phyloP scores from a whole-genome alignment of 2,113 vertebrate genomes.

The Tursiops truncatus region DNA sequence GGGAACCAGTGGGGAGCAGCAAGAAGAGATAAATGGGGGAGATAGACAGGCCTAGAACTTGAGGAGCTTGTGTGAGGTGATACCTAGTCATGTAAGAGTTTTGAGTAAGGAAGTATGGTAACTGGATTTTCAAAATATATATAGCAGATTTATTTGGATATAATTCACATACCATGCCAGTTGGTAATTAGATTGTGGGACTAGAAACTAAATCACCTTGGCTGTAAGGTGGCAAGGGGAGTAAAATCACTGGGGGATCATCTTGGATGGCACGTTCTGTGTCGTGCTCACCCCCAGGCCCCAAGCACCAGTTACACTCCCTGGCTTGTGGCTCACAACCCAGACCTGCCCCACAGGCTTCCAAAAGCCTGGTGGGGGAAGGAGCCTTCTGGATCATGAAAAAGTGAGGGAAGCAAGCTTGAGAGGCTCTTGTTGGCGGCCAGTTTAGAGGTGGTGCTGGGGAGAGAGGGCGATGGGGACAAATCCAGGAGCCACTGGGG shows the following conservation, averaged over 20 bases:
- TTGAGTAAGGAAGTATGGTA: neutral
- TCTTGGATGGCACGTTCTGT: neutral
- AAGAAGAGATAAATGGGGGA: neutral
- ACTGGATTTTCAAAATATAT: neutral
- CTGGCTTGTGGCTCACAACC: neutral
- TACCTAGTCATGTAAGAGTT: neutral
- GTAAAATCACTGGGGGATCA: neutral
- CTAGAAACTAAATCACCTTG: constrained; percentile 18
- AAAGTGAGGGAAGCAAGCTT: too few relatives aligned
- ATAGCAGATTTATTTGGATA: neutral
- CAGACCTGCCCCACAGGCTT: neutral
- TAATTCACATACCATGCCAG: neutral
- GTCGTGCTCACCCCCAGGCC: fast-evolving
- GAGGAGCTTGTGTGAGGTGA: neutral
- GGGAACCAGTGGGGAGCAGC: neutral
- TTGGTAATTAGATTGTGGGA: neutral
- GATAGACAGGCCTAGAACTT: neutral
- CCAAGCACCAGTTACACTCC: neutral
- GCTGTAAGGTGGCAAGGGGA: neutral
- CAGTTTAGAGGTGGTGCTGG: neutral
- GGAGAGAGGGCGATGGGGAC: fast-evolving
- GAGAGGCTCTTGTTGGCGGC: neutral
- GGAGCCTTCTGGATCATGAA: neutral
- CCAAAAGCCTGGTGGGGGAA: neutral
- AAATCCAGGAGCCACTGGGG: neutral